phyloP scores from a whole-genome alignment of 2,113 vertebrate genomes.

The Burhinus oedicnemus region DNA sequence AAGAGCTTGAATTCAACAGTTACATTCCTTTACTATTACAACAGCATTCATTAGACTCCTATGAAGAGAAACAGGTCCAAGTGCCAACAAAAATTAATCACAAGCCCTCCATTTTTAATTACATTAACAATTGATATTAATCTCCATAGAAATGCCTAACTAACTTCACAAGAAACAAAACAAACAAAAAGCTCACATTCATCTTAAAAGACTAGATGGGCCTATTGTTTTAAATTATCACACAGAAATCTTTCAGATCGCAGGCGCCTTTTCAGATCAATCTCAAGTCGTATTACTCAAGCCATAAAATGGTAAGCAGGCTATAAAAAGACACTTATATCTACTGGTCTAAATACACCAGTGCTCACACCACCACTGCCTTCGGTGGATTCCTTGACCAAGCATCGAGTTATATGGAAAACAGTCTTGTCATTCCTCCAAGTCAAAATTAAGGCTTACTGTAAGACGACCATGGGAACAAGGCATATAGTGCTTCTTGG shows the following conservation, averaged over 20 bases:
- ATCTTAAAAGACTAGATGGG: not conserved
- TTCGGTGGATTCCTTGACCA: not conserved
- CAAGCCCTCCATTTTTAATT: not conserved
- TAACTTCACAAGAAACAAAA: not conserved
- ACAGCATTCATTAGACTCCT: not conserved
- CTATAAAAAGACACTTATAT: not conserved
- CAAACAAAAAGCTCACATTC: not conserved
- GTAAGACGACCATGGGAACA: not conserved
- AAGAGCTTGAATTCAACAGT: not conserved
- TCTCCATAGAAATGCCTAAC: not conserved
- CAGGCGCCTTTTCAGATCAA: not conserved
- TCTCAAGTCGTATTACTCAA: not conserved
- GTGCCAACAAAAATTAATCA: conserved; percentile 28
- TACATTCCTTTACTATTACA: not conserved
- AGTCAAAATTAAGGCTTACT: not conserved
- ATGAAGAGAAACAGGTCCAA: not conserved
- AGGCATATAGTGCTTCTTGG: not conserved
- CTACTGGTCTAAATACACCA: not conserved
- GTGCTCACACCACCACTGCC: not conserved
- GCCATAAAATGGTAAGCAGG: not conserved
- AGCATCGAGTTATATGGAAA: not conserved
- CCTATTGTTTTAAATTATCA: not conserved
- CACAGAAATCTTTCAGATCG: not conserved
- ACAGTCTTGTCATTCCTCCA: not conserved
- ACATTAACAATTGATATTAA: not conserved